Evolutionary conservation across 2,113 vertebrate species (phyloP), one percentile per base, ranked within the genome.

Genomic region (Symphodus melops): DNA sequence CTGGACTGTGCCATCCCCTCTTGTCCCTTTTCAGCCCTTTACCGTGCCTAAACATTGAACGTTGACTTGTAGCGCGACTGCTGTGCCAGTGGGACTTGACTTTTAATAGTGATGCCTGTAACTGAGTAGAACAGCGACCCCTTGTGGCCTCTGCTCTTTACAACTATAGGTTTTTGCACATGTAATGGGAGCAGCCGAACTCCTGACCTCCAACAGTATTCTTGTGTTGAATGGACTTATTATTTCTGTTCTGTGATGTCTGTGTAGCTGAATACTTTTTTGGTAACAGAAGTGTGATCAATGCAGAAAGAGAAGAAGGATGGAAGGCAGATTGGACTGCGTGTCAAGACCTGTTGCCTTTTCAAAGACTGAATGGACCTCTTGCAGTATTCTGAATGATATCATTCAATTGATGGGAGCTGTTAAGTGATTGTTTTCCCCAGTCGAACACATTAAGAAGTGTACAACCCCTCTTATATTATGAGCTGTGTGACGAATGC

Each of bases 401-500:
- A 62, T 87, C 62, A 33, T 74, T 61, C 6, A 57, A 88, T 87
- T 86, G 87, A 88, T 85, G 75, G 88, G 83, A 86, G 84, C 86
- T 86, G 69, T 84, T 79, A 89, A 77, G 84, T 84, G 76, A 77
- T 86, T 56, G 1, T 52, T 33, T 46, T n/a, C 55, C 46, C 67
- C 44, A 2, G 21, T 59, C n/a, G 28, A 65, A 60, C 75, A 49
- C 83, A 53, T 83, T 65, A 36, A 20, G 13, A 58, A 86, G 58
- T 89, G 90, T 92, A 78, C 75, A 68, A n/a, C 71, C 61, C 82
- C 80, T 83, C 83, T 90, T 82, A 76, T 82, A 81, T 84, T 91
- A 75, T 66, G 91, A 93, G 86, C 93, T 91, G 89, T 61, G 75
- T 95, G 94, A 94, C n/a, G 93, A 93, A 93, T 90, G 86, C 86